Base-by-base conservation (phyloP, 2,888 invertebrate genomes). In the Acleris literana region DNA sequence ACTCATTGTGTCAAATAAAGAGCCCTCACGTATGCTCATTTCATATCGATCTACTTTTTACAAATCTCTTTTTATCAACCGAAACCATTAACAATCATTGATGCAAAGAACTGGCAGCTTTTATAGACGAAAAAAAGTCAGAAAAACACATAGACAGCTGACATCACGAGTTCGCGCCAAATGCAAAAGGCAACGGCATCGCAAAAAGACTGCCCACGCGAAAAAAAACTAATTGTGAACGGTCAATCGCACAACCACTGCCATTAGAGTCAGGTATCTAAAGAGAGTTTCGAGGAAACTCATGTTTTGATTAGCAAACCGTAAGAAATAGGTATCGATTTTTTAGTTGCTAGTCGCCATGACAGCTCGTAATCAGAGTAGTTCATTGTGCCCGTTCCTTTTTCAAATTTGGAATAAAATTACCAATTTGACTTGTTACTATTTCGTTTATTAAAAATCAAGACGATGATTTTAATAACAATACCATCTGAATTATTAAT, bases 31-130 rank as follows among this genome's bases (percentile, higher is more conserved):
- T 75, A 76, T 75, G 79, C 71, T 76, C 72, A 77, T 77, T 80
- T 74, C 73, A 72, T 74, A 78, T 65, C 75, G 78, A 78, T 82
- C 79, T 74, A 71, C 72, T 72, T 77, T 77, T 78, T 79, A 70
- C 69, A 66, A 63, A 59, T 52, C 22, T n/a, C 52, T 70, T 73
- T 72, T 71, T 71, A 68, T 67, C 33, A 9, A 18, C 20, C 44
- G 79, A 80, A 80, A 72, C 82, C 80, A 85, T 84, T 83, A 85
- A 81, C 78, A 85, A 85, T 84, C 83, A 85, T 82, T 83, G 82
- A 81, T 82, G 81, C 76, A 76, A 75, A 75, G 74, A 78, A 76
- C 78, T 75, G 77, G 73, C 74, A 70, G 72, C 72, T 75, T 81
- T 83, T 65, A 65, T 57, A 62, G 57, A 62, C 56, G 56, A 73